Conservation (phyloP, 2,113 vertebrate genomes). For the Tupaia chinensis region DNA sequence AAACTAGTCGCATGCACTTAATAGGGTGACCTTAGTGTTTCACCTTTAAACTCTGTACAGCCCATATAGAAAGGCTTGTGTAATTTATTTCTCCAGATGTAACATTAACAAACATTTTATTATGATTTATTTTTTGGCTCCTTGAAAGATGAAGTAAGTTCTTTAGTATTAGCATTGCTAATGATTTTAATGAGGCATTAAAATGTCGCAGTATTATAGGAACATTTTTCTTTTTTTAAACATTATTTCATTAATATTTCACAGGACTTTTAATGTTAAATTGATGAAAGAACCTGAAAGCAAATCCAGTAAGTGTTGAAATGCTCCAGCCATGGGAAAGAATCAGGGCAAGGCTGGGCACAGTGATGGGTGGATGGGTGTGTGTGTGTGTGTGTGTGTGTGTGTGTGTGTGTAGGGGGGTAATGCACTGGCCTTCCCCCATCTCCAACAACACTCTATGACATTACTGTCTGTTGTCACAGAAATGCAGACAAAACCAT, state of each 20-base stretch:
- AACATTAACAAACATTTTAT: slow-evolving; percentile 90
- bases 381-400: too few relatives aligned
- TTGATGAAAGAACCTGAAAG: slow-evolving; percentile 89
- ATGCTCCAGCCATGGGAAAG: slow-evolving; percentile 79
- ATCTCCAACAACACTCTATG: background rate
- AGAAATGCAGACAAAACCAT: slow-evolving; percentile 80
- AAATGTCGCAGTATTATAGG: slow-evolving; percentile 91
- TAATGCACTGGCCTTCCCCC: too few relatives aligned
- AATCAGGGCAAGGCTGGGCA: slow-evolving; percentile 76
- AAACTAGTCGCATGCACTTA: slow-evolving; percentile 78
- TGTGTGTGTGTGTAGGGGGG: too few relatives aligned
- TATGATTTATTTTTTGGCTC: slow-evolving; percentile 92
- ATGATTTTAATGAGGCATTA: slow-evolving; percentile 94
- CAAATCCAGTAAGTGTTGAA: slow-evolving; percentile 86
- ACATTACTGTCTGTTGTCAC: slow-evolving; percentile 70
- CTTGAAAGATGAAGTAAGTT: slow-evolving; percentile 91
- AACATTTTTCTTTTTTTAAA: slow-evolving; percentile 91
- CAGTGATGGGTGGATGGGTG: slow-evolving; percentile 40
- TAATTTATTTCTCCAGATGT: slow-evolving; percentile 90
- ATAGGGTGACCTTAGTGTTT: slow-evolving; percentile 84
- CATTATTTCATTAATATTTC: slow-evolving; percentile 92
- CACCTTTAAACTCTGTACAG: slow-evolving; percentile 82
- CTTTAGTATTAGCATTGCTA: slow-evolving; percentile 93
- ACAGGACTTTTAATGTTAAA: slow-evolving; percentile 89
- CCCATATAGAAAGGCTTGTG: slow-evolving; percentile 82